Evolutionary conservation across 2,113 vertebrate species (phyloP), one percentile per base, ranked within the genome.

Genomic region (Odontophorus gujanensis): DNA sequence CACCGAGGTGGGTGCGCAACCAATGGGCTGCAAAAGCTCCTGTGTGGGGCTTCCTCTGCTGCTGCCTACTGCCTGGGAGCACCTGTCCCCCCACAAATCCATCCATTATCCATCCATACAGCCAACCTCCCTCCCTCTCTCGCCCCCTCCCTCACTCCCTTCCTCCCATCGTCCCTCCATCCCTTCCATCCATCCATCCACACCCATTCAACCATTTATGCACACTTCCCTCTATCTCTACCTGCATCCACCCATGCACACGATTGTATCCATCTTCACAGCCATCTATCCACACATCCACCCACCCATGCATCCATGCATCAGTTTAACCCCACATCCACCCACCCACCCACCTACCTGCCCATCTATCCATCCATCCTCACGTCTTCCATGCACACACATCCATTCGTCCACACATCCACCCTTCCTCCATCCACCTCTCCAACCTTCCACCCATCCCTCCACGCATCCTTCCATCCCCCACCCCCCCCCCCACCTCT

Each of bases 341-440:
- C 28, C 36, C 61, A 28, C 18, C 26, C 62, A 18, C 42, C 48
- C 48, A 25, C 25, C 40, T 40, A 40, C 10, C 40, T 40, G 40
- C 40, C 48, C 48, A 50, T 26, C 62, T 26, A 42, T 6, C 34
- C 21, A 61, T 25, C 22, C 48, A 22, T 50, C 48, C 45, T 50
- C 7, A 2, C 3, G 8, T 55, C n/a, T 16, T 3, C 34, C 13
- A 1, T 14, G 5, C 14, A 3, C 32, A 5, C 5, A 18, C 38
- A 1, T 14, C 9, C 30, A 6, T 9, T 25, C 8, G 5, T 19
- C 42, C 62, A 4, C 4, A 4, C 21, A 7, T 42, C 47, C 57
- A 28, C 19, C 38, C 63, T 5, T 36, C 17, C 42, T 30, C 9
- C 42, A 45, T 45, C 53, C 67, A 5, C 7, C 32, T 28, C 9